Evolutionary conservation across 2,888 invertebrate genomes (phyloP).

Genomic region (Toxonevra muliebris): DNA sequence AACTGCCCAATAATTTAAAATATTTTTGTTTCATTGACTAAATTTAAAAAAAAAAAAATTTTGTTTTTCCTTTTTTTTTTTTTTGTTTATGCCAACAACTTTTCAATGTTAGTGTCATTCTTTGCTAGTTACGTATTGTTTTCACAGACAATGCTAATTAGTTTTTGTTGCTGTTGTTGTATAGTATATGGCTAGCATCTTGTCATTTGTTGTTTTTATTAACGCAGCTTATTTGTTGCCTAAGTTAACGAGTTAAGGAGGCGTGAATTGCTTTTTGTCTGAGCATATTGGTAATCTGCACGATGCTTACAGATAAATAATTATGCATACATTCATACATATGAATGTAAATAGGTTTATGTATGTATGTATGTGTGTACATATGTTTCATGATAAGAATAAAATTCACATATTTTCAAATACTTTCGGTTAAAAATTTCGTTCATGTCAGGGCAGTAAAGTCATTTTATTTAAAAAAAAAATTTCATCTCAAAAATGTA

Average conservation of each 20-base stretch:
- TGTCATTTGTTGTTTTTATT: conserved; percentile 43
- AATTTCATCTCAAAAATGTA: background rate
- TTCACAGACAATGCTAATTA: conserved; percentile 44
- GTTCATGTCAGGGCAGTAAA: background rate
- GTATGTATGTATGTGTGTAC: background rate
- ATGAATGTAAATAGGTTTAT: background rate
- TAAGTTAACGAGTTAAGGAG: conserved; percentile 57
- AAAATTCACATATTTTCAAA: no score
- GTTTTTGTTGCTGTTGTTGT: conserved; percentile 44
- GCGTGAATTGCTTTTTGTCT: conserved; percentile 49
- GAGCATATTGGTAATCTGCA: conserved; percentile 13
- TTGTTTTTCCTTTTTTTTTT: no score
- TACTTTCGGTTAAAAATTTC: no score
- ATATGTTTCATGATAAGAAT: no score
- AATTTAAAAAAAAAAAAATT: no score
- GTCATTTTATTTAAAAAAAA: background rate
- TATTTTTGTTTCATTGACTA: no score
- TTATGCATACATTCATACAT: background rate
- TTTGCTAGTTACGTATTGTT: background rate
- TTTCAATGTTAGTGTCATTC: no score
- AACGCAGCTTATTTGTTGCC: conserved; percentile 50
- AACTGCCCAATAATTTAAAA: no score
- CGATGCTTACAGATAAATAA: background rate
- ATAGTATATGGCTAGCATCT: conserved; percentile 34
- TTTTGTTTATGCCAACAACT: no score